Conservation (phyloP, 1,140 invertebrate genomes). For the Papilio glaucus region DNA sequence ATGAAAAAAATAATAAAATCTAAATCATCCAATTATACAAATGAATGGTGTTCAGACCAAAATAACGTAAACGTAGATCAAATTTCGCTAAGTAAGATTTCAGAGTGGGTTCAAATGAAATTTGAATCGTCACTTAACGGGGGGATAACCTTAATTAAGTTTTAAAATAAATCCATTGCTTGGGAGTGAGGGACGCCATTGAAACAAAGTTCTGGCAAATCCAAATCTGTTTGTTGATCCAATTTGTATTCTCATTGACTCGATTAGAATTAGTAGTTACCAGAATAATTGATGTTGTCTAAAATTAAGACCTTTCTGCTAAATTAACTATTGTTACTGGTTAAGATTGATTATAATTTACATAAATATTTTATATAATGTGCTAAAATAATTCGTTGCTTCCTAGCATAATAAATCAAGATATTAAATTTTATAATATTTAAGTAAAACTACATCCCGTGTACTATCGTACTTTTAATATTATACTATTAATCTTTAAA, state of each 20-base stretch:
- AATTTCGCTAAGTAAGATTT: conserved; percentile 35
- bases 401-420: too few relatives aligned
- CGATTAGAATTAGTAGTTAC: background rate
- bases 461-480: too few relatives aligned
- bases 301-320: background rate
- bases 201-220: conserved; percentile 21
- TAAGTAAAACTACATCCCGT: too few relatives aligned
- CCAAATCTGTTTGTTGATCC: conserved; percentile 34
- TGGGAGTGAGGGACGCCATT: conserved; percentile 6
- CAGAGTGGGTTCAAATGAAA: conserved; percentile 39
- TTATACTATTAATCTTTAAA: too few relatives aligned
- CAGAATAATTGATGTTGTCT: background rate
- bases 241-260: conserved; percentile 24
- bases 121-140: conserved; percentile 38
- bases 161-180: conserved; percentile 39
- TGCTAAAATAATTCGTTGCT: too few relatives aligned
- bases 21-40: background rate
- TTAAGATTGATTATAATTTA: too few relatives aligned
- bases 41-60: background rate
- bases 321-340: too few relatives aligned
- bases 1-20: background rate
- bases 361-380: too few relatives aligned
- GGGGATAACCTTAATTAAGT: conserved; percentile 42
- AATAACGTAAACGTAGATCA: background rate
- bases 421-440: too few relatives aligned